phyloP scores from a whole-genome alignment of 2,113 vertebrate species.

The Serilophus lunatus region DNA sequence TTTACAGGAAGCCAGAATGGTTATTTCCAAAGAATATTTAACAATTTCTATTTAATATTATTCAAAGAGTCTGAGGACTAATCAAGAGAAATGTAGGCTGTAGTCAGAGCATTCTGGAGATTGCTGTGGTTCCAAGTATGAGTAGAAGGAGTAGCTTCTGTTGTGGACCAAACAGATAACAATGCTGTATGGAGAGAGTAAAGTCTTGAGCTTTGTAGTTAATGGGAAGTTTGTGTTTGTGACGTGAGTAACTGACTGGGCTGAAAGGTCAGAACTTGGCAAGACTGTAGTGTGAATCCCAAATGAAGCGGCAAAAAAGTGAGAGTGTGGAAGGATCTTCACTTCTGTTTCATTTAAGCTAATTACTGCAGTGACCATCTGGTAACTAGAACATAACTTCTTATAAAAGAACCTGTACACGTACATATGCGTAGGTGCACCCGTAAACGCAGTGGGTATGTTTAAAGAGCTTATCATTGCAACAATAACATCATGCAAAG shows the following conservation, averaged over 20 bases:
- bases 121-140: background rate
- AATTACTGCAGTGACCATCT: background rate
- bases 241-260: background rate
- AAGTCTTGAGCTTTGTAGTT: background rate
- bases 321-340: background rate
- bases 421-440: background rate
- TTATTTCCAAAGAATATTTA: background rate
- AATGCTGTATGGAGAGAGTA: background rate
- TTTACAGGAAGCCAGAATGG: background rate
- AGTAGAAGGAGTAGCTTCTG: background rate
- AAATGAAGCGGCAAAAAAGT: background rate
- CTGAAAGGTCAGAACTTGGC: constrained; percentile 9
- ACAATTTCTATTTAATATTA: background rate
- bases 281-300: background rate
- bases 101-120: background rate
- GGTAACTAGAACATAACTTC: background rate
- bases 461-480: background rate
- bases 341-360: background rate
- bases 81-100: background rate
- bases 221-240: background rate
- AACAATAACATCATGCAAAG: background rate
- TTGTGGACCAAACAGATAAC: background rate
- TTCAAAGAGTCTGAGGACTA: background rate
- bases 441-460: background rate
- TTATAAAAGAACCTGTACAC: background rate